Evolutionary conservation across 2,888 invertebrate genomes (phyloP), one percentile per base, ranked within the genome.

Genomic region (Diarsia dahlii): DNA sequence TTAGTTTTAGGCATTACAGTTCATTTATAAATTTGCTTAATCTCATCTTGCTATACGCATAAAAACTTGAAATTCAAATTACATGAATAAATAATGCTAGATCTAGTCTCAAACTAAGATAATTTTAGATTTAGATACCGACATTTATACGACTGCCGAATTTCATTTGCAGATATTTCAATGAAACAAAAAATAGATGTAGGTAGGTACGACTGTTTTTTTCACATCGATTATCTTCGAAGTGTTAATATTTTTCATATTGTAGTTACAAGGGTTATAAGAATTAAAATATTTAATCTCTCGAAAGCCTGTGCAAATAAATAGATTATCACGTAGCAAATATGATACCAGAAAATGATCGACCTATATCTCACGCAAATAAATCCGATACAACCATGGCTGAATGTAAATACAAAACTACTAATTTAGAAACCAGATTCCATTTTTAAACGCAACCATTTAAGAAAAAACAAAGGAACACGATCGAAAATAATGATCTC

Each of bases 51-150:
- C 23, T 34, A 23, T 50, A 48, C n/a, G 3, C 81, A 64, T 62
- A 39, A 48, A 58, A 64, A 39, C 13, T 5, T 81, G 13, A 48
- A 65, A 81, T 69, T 60, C 39, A 74, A 81, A 75, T 60, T 20
- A 80, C n/a, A 60, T 69, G 60, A 68, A 65, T 65, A 69, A 20
- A 20, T 75, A 54, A 65, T 45, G 10, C 23, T 50, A n/a, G 69
- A 54, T n/a, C n/a, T 48, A 34, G 48, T 50, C 20, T 15, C 3
- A 64, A 68, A 64, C 3, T 23, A 23, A 67, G 8, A 28, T 48
- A 23, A 20, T 80, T 62, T 67, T 28, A 28, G 9, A 23, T 65
- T 15, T 9, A 46, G 23, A 10, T 20, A 39, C 20, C n/a, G 48
- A 39, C 10, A 72, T 62, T 64, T 50, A 68, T 56, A 73, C 52